These are phyloP conservation scores for Chloroclysta siterata DNA, from an alignment of 2,888 invertebrate species.

Conservation along the genomic window DNA sequence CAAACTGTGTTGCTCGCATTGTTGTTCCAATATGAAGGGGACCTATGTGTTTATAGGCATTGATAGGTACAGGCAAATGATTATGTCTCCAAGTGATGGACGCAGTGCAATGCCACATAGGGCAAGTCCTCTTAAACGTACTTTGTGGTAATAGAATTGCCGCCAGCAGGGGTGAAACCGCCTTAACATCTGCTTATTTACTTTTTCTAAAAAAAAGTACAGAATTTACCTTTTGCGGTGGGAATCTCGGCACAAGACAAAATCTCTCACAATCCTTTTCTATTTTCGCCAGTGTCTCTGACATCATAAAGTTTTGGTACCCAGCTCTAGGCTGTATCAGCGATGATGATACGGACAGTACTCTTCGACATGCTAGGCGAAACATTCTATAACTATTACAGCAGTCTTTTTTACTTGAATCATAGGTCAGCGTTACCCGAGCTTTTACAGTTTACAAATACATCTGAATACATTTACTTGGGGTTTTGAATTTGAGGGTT, in stretches of 20 bases:
- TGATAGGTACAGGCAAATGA: too few species aligned
- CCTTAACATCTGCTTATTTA: too few species aligned
- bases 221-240: conserved; percentile 65
- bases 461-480: conserved; percentile 25
- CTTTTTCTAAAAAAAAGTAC: neutral
- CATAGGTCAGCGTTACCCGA: neutral
- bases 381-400: conserved; percentile 31
- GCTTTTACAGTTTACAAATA: neutral
- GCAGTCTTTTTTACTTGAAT: neutral
- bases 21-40: too few species aligned
- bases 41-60: too few species aligned
- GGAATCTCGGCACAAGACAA: conserved; percentile 62
- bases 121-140: too few species aligned
- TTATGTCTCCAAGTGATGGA: too few species aligned
- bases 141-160: too few species aligned
- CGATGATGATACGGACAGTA: conserved; percentile 28
- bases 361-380: conserved; percentile 26
- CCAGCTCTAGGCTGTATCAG: conserved; percentile 40
- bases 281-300: conserved; percentile 58
- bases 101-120: too few species aligned
- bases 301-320: conserved; percentile 66
- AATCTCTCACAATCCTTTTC: conserved; percentile 65
- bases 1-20: neutral
- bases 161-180: too few species aligned
- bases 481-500: conserved; percentile 16